phyloP scores from a whole-genome alignment of 2,113 vertebrate species.

The Pollachius pollachius region DNA sequence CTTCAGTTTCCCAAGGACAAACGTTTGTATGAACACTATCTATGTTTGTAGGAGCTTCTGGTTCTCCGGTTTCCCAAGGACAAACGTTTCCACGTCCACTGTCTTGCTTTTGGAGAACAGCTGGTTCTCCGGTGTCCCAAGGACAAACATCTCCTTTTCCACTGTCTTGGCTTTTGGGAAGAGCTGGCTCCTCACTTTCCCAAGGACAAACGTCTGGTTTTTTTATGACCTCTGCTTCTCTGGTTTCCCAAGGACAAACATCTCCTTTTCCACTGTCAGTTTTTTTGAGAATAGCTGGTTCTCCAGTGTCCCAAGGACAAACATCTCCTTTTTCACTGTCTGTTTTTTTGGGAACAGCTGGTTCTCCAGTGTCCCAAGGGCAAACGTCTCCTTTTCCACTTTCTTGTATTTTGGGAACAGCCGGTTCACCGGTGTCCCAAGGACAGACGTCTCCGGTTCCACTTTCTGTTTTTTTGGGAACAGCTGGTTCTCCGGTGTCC shows the following conservation, averaged over 20 bases:
- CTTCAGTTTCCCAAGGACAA: constrained; percentile 49
- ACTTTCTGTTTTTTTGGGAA: neutral
- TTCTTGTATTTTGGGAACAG: neutral
- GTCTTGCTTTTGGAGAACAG: constrained; percentile 5
- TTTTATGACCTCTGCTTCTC: too few species aligned
- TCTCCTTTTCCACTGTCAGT: too few species aligned
- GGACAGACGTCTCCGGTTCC: constrained; percentile 13
- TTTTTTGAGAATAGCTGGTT: neutral
- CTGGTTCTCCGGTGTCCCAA: constrained; percentile 34
- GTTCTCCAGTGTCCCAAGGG: constrained; percentile 41
- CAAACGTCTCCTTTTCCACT: constrained; percentile 1
- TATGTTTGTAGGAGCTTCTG: constrained; percentile 14
- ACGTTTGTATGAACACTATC: neutral
- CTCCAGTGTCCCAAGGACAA: constrained; percentile 15
- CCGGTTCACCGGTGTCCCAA: constrained; percentile 31
- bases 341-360: constrained; percentile 6
- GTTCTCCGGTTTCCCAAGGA: constrained; percentile 24
- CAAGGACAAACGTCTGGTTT: constrained; percentile 37
- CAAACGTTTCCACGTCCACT: constrained; percentile 10
- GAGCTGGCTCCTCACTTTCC: constrained; percentile 27
- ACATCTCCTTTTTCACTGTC: neutral
- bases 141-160: constrained; percentile 19
- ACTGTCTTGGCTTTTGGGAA: neutral
- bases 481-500: too few species aligned
- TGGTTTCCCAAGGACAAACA: too few species aligned